A percentile compares a stretch with the other conserved stretches of the same genome.
Conservation (phyloP, 2,797 vertebrate genomes). For the Urophycis tenuis region DNA sequence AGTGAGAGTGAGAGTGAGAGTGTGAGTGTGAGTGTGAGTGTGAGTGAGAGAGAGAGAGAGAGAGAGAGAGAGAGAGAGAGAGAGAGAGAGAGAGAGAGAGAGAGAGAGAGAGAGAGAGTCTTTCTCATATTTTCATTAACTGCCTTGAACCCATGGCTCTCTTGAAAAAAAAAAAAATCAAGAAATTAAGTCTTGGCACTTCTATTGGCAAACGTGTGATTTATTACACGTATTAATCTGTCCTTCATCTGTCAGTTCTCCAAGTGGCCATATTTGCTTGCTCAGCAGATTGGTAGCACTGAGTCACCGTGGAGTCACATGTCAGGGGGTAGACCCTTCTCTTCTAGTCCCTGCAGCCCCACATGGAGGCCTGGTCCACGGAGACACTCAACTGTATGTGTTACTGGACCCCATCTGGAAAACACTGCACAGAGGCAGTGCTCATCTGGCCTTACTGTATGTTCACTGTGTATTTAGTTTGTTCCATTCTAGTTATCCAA, state of each 20-base stretch:
- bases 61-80: too few relatives aligned
- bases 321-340: too few relatives aligned
- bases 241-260: constrained; percentile 21
- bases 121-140: neutral
- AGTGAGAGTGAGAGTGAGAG: neutral
- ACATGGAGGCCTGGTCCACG: neutral
- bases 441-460: neutral
- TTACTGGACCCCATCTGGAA: neutral
- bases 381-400: neutral
- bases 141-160: neutral
- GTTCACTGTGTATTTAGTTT: too few relatives aligned
- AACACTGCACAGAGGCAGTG: neutral
- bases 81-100: neutral
- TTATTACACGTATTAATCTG: constrained; percentile 39
- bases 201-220: neutral
- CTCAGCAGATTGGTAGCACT: constrained; percentile 44
- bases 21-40: neutral
- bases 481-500: too few relatives aligned
- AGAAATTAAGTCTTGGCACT: neutral
- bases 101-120: neutral
- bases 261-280: constrained; percentile 25
- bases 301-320: constrained; percentile 54
- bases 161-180: neutral
- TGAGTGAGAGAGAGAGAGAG: neutral
- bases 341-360: too few relatives aligned